phyloP scores from a whole-genome alignment of 1,140 invertebrate species.

The Protaetia brevitarsis region DNA sequence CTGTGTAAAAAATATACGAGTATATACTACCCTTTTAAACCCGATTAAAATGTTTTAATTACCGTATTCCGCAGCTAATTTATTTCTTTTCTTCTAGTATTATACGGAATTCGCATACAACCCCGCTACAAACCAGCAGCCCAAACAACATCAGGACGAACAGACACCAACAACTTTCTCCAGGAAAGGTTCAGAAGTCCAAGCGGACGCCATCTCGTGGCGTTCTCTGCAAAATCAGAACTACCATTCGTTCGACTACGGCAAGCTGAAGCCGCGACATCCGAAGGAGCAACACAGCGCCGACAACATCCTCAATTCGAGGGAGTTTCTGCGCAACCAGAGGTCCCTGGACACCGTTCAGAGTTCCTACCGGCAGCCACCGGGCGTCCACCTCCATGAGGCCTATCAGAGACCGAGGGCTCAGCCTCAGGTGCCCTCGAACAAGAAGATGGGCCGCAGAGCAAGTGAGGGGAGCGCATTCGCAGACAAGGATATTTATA shows the following conservation, averaged over 20 bases:
- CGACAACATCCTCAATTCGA: conserved; percentile 38
- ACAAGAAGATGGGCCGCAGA: conserved; percentile 51
- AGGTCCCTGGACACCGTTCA: conserved; percentile 6
- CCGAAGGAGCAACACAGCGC: conserved; percentile 36
- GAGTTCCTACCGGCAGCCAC: conserved; percentile 27
- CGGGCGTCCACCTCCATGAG: conserved; percentile 34
- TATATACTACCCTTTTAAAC: no score
- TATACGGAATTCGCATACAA: conserved; percentile 84
- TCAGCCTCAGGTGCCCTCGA: conserved; percentile 54
- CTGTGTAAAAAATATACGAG: no score
- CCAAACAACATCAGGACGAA: conserved; percentile 1
- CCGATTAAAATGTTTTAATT: no score
- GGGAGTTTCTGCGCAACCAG: conserved; percentile 21
- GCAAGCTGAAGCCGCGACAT: conserved; percentile 30
- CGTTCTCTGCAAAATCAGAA: conserved; percentile 41
- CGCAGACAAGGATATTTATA: conserved; percentile 44
- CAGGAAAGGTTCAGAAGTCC: conserved; percentile 29
- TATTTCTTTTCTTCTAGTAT: conserved; percentile 59
- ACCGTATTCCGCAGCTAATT: background rate
- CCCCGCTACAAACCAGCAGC: conserved; percentile 71
- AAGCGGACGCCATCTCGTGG: conserved; percentile 44
- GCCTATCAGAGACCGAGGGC: conserved; percentile 44
- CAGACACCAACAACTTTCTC: background rate
- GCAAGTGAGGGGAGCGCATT: conserved; percentile 54
- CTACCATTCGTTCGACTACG: conserved; percentile 26